Evolutionary conservation across 2,797 vertebrate species (phyloP).

Genomic region (Xerus rutilus): DNA sequence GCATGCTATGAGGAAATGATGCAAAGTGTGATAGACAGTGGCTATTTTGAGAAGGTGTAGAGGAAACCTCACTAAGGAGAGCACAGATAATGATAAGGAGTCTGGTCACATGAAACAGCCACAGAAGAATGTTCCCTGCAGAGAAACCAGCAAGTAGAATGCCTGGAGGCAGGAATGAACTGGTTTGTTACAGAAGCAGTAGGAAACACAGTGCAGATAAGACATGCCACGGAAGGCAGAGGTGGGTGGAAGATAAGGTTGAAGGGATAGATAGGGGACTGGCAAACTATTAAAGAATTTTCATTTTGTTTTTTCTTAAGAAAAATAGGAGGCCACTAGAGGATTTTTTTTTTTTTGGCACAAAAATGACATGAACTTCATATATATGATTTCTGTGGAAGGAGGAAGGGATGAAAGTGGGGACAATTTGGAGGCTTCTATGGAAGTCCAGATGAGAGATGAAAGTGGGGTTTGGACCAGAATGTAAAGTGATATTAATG

Average conservation of each 20-base stretch:
- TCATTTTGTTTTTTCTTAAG: neutral
- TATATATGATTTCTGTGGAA: neutral
- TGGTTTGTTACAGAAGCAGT: neutral
- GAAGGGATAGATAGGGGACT: neutral
- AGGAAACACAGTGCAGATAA: neutral
- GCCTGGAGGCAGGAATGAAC: neutral
- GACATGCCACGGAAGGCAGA: neutral
- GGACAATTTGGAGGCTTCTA: neutral
- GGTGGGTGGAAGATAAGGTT: neutral
- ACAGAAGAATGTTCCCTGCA: neutral
- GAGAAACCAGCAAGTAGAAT: neutral
- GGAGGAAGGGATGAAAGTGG: neutral
- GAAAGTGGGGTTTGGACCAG: neutral
- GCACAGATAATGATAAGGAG: neutral
- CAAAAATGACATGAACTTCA: neutral
- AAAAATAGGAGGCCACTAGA: neutral
- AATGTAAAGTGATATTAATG: neutral
- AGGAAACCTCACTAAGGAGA: neutral
- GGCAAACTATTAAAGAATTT: neutral
- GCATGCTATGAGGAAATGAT: neutral
- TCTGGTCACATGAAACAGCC: neutral
- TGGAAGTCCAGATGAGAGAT: neutral
- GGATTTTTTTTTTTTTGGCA: neutral
- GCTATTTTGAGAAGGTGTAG: neutral
- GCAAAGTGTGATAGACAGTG: neutral